Conservation (phyloP, 1,140 invertebrate species). For the Pemphigus obesinymphae region DNA sequence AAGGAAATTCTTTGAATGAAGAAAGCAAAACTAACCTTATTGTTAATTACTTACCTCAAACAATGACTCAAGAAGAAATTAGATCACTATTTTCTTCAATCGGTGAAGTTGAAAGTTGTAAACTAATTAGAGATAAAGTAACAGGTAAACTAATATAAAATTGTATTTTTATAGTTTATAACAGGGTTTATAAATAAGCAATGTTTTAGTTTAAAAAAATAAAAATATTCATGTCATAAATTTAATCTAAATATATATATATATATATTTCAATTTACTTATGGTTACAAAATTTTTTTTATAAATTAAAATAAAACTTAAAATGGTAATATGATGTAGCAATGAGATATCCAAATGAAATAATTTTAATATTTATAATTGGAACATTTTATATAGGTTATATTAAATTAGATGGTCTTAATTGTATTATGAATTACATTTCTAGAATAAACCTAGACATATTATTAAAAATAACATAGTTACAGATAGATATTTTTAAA, state of each 20-base stretch:
- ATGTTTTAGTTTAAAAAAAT: neutral
- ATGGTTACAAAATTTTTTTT: no score
- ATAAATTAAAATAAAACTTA: neutral
- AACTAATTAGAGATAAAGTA: constrained; percentile 96
- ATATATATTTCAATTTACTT: no score
- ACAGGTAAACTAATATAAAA: constrained; percentile 34
- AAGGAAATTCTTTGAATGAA: constrained; percentile 62
- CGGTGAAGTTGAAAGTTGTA: constrained; percentile 98
- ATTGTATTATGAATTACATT: neutral
- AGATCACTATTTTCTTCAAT: constrained; percentile 94
- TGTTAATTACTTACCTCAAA: constrained; percentile 98
- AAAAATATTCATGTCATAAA: no score
- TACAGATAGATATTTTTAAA: no score
- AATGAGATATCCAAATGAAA: neutral
- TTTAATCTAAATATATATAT: no score
- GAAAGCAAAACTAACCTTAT: constrained; percentile 98
- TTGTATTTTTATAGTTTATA: neutral
- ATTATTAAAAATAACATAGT: no score
- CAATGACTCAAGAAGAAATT: constrained; percentile 99
- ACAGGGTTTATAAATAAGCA: no score
- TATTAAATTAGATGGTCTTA: neutral
- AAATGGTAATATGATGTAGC: neutral
- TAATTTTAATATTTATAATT: neutral
- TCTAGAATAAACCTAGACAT: no score
- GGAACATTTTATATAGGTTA: neutral